These are phyloP conservation scores for Hippocampus mohnikei DNA, from an alignment of 2,113 vertebrate genomes.

Conservation along the genomic window DNA sequence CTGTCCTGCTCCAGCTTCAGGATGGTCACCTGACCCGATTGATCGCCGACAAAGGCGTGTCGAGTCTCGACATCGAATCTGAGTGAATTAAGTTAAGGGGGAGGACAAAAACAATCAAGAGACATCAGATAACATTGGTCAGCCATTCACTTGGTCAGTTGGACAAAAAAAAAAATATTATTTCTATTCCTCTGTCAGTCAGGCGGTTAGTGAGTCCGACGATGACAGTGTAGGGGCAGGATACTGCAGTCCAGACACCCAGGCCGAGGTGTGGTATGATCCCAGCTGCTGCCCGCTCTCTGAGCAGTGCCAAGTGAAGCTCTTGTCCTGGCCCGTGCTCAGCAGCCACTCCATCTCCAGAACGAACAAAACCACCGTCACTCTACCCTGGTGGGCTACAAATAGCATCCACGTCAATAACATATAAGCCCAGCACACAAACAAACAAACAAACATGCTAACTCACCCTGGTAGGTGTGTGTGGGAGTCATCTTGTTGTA, in stretches of 20 bases:
- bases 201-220: neutral
- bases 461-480: conserved; percentile 88
- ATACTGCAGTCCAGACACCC: conserved; percentile 96
- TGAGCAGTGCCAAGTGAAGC: conserved; percentile 93
- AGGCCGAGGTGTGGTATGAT: conserved; percentile 83
- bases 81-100: conserved; percentile 49
- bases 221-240: conserved; percentile 61
- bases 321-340: conserved; percentile 93
- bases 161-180: too few relatives aligned
- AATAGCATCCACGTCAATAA: conserved; percentile 15
- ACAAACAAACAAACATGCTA: neutral
- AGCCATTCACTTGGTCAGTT: neutral
- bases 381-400: conserved; percentile 88
- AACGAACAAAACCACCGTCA: conserved; percentile 91
- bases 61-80: conserved; percentile 97
- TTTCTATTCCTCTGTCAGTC: too few relatives aligned
- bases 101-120: conserved; percentile 64
- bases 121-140: neutral
- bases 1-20: conserved; percentile 94
- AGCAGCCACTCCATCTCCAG: conserved; percentile 98
- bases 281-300: conserved; percentile 91
- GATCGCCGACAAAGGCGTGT: conserved; percentile 94
- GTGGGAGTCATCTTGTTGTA: conserved; percentile 95
- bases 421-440: neutral
- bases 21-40: conserved; percentile 97